Base-by-base conservation (phyloP, 2,797 vertebrate genomes). In the Brotula barbata region DNA sequence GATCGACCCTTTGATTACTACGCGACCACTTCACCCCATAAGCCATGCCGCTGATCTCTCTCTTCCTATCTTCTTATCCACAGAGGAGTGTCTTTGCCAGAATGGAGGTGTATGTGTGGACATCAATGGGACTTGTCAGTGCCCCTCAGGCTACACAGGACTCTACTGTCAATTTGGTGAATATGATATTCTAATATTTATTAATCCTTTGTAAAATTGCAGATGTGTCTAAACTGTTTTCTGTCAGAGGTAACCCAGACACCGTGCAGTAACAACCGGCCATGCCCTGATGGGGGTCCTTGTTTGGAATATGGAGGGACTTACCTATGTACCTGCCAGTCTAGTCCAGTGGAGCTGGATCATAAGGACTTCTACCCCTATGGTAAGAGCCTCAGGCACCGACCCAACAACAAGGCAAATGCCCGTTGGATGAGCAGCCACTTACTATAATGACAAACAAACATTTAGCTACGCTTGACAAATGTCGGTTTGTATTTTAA, bases 321-420 rank as follows among this genome's bases (percentile, higher is more conserved):
- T 52, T 97, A 97, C 85, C 92, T 97, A 36, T 99, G 96, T 0
- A 95, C 96, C 34, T 99, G 96, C 85, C 95, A 97, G 88, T 94
- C 94, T 0, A 90, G 89, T 6, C 80, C 39, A 45, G 47, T 58
- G 7, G 91, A 92, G 17, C 67, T 86, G 1, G 91, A 92, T 62
- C 85, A 81, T 28, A 91, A 83, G 57, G 90, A 92, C 79, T 83
- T 89, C 72, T 90, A 91, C 63, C 86, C 89, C 71, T 89, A 90
- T 91, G 92, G 92, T 93, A 92, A 92, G 90, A 82, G 74, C 88
- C 91, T 73, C 49, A 80, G 52, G 73, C 75, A 69, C 62, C 71
- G 45, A 41, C 54, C 41, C 58, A 76, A 14, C 55, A 68, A 47
- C 58, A 46, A 14, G 39, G 20, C 66, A 51, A 57, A 69, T 58